These are phyloP conservation scores for Megalonaias nervosa DNA, from an alignment of 1,140 invertebrate species.

Conservation along the genomic window DNA sequence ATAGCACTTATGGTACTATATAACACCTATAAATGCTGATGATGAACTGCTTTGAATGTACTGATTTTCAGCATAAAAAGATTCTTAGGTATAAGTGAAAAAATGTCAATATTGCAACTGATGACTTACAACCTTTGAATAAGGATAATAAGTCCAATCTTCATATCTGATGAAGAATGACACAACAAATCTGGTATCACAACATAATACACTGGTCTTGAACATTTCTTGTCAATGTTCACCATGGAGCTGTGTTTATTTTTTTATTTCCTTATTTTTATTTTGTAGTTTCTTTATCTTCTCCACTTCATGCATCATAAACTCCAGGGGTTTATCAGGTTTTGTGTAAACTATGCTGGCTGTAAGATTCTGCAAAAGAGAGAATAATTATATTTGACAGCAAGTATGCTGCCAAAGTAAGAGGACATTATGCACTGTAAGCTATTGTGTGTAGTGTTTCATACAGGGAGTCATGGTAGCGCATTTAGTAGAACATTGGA, in stretches of 20 bases:
- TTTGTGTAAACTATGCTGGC: slow-evolving; percentile 56
- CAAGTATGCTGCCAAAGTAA: not conserved
- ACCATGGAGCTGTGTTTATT: too few species aligned
- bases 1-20: too few species aligned
- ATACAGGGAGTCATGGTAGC: not conserved
- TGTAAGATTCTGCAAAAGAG: slow-evolving; percentile 54
- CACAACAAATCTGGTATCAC: too few species aligned
- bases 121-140: too few species aligned
- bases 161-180: too few species aligned
- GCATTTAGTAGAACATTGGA: not conserved
- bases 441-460: not conserved
- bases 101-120: too few species aligned
- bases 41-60: not conserved
- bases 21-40: too few species aligned
- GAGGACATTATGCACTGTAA: not conserved
- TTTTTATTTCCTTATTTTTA: slow-evolving; percentile 9
- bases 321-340: slow-evolving; percentile 58
- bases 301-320: slow-evolving; percentile 60
- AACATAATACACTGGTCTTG: too few species aligned
- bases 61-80: not conserved
- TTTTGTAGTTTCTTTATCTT: slow-evolving; percentile 49
- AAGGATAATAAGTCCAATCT: too few species aligned
- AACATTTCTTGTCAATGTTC: too few species aligned
- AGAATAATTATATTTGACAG: slow-evolving; percentile 7
- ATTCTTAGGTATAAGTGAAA: not conserved